Evolutionary conservation across 2,797 vertebrate genomes (phyloP), one percentile per base, ranked within the genome.

Genomic region (Tokudaia tokunoshimensis): DNA sequence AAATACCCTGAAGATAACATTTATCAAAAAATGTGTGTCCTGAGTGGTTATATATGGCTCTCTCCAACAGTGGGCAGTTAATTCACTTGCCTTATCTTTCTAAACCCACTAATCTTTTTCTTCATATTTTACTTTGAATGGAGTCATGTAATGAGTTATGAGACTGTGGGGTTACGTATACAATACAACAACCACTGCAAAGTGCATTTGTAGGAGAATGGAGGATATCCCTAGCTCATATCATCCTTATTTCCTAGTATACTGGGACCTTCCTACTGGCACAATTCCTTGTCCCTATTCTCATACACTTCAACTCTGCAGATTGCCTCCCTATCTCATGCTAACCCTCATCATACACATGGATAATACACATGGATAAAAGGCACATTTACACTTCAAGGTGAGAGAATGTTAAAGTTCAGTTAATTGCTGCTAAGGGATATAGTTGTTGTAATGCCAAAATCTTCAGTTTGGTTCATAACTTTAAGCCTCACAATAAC

Each of bases 1-100:
- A 97, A 96, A 95, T 95, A 88, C 92, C 41, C 82, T 78, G 57
- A 97, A 95, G 78, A 92, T 96, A 92, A 6, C 63, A 84, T 93
- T 96, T 86, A 97, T 97, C 90, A 97, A 97, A 95, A 96, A 80
- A 70, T 86, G 50, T 92, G 44, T 92, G n/a, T 87, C 92, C 67
- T 97, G 44, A 72, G 31, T 24, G 79, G 24, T 85, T 96, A 95
- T 92, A 95, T 78, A 97, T 92, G 70, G 47, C 72, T 41, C 19
- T 81, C 24, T 94, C 85, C 78, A 94, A 96, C n/a, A 93, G 37
- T 70, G 82, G 93, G 75, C 31, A 3, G 11, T 95, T 97, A 97
- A 96, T 94, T 97, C 87, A 94, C 67, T 92, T 92, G 81, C 17
- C 80, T 97, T 95, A 94, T 95, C 84, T 96, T 47, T 65, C 41